A percentile compares a stretch with the other conserved stretches of the same genome.
phyloP scores from a whole-genome alignment of 2,113 vertebrate genomes.

The Stegastes partitus region DNA sequence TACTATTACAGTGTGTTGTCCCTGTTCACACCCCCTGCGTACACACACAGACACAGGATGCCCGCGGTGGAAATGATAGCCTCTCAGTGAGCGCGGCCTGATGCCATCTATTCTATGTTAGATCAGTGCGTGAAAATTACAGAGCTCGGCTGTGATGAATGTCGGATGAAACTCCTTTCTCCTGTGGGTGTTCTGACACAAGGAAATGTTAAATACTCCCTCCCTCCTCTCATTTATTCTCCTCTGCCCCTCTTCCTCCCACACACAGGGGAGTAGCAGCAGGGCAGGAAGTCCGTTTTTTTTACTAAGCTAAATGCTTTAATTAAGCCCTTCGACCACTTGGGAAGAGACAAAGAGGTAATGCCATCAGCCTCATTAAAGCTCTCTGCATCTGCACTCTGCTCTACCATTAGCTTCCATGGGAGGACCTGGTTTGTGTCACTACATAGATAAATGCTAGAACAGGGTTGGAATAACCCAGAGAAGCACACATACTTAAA shows the following conservation, averaged over 20 bases:
- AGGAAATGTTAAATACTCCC: constrained; percentile 61
- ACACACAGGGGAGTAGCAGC: constrained; percentile 49
- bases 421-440: constrained; percentile 27
- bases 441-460: constrained; percentile 2
- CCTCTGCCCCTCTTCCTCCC: constrained; percentile 35
- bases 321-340: constrained; percentile 75
- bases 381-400: constrained; percentile 55
- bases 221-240: constrained; percentile 51
- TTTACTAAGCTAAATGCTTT: constrained; percentile 75
- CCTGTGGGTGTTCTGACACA: constrained; percentile 52
- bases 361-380: constrained; percentile 75
- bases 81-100: constrained; percentile 49
- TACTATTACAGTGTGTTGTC: constrained; percentile 72
- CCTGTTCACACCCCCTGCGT: constrained; percentile 48
- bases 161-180: constrained; percentile 32
- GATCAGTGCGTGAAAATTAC: constrained; percentile 72
- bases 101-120: constrained; percentile 38
- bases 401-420: constrained; percentile 47
- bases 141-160: constrained; percentile 56
- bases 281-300: constrained; percentile 70
- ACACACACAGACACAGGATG: neutral
- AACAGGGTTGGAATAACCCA: neutral
- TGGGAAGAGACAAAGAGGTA: constrained; percentile 71
- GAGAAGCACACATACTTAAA: neutral
- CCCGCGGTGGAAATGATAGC: constrained; percentile 63